Percentiles rank a stretch among this genome's conserved stretches.
Evolutionary conservation across 2,113 vertebrate species (phyloP).

Genomic region (Zosterops pallidus): DNA sequence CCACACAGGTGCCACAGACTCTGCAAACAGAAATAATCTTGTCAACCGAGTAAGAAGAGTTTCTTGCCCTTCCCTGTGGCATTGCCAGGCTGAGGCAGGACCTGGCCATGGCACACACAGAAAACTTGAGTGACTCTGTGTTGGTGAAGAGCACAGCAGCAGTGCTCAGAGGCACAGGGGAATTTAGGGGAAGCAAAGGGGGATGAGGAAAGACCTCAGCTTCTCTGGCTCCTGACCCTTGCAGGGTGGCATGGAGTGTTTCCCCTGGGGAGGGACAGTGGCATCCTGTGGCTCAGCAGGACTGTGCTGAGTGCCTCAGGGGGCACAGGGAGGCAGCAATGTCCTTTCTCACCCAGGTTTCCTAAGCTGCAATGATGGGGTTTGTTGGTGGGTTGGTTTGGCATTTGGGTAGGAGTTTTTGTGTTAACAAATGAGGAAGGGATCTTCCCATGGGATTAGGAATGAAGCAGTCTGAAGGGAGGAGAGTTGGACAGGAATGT

Average conservation of each 20-base stretch:
- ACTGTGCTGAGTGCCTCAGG: not conserved
- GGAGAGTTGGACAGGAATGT: not conserved
- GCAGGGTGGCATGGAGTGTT: fast-evolving
- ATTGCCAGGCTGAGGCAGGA: not conserved
- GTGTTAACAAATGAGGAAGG: not conserved
- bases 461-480: not conserved
- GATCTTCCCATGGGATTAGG: not conserved
- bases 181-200: not conserved
- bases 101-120: fast-evolving
- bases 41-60: not conserved
- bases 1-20: not conserved
- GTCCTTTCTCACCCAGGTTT: not conserved
- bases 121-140: not conserved
- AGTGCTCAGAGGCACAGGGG: not conserved
- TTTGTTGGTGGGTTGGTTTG: not conserved
- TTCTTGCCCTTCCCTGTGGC: not conserved
- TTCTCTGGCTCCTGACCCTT: not conserved
- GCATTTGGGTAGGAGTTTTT: not conserved
- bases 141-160: not conserved
- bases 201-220: not conserved
- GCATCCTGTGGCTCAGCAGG: not conserved
- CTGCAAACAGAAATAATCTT: not conserved
- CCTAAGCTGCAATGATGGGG: fast-evolving
- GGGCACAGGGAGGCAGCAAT: fast-evolving
- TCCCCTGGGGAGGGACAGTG: not conserved